Conservation (phyloP, 2,113 vertebrate genomes). For the Leucopsar rothschildi region DNA sequence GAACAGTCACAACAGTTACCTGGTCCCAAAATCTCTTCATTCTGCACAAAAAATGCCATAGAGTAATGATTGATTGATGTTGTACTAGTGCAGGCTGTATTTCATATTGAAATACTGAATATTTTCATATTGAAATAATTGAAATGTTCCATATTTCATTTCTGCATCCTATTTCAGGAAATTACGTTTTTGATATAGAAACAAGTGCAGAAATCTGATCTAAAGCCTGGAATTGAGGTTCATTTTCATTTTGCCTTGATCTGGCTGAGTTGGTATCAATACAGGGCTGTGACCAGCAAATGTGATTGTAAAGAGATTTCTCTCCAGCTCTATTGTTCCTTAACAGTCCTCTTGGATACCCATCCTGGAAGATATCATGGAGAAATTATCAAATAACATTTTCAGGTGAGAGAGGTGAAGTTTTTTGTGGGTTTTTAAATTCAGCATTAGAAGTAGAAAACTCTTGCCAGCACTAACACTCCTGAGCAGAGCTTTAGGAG, state of each 20-base stretch:
- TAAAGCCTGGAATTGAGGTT: not conserved
- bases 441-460: not conserved
- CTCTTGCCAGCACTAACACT: not conserved
- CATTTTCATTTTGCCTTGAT: not conserved
- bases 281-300: not conserved
- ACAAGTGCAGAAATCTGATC: not conserved
- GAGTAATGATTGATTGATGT: not conserved
- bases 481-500: not conserved
- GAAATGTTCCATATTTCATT: not conserved
- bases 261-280: not conserved
- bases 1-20: not conserved
- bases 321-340: conserved; percentile 18
- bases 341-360: conserved; percentile 79
- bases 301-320: not conserved
- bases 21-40: not conserved
- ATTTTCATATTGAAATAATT: not conserved
- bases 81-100: not conserved
- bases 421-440: not conserved
- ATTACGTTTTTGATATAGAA: not conserved
- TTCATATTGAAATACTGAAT: not conserved
- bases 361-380: conserved; percentile 91
- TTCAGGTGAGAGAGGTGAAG: conserved; percentile 79
- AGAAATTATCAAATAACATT: conserved; percentile 84
- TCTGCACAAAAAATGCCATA: not conserved
- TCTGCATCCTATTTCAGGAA: not conserved